Conservation (phyloP, 2,888 invertebrate genomes). For the Bombylius major region DNA sequence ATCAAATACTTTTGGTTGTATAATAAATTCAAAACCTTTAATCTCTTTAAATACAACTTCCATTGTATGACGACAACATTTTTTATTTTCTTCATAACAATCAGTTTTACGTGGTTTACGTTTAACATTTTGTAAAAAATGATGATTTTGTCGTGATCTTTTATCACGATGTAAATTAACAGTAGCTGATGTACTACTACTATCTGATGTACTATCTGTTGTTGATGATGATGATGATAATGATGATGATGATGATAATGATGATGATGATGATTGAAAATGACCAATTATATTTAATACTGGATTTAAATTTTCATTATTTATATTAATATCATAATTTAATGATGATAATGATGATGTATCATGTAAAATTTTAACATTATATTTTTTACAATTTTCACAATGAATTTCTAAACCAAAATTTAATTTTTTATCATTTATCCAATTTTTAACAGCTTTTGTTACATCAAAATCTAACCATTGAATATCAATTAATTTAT, state of each 20-base stretch:
- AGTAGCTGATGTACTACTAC: not conserved
- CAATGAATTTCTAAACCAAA: slow-evolving; percentile 44
- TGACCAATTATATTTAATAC: slow-evolving; percentile 31
- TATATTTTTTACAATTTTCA: slow-evolving; percentile 32
- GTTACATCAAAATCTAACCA: slow-evolving; percentile 51
- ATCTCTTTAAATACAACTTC: slow-evolving; percentile 52
- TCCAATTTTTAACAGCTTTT: slow-evolving; percentile 38
- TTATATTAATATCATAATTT: slow-evolving; percentile 32
- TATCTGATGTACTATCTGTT: too few species aligned
- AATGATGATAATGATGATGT: slow-evolving; percentile 20
- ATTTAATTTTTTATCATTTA: slow-evolving; percentile 35
- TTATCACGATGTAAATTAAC: slow-evolving; percentile 21
- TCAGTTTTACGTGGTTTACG: slow-evolving; percentile 39
- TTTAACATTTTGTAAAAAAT: slow-evolving; percentile 8
- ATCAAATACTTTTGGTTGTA: slow-evolving; percentile 56
- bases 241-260: too few species aligned
- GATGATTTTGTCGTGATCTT: slow-evolving; percentile 18
- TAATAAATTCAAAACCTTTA: slow-evolving; percentile 49
- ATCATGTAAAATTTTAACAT: slow-evolving; percentile 21
- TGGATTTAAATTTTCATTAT: slow-evolving; percentile 27
- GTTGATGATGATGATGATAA: too few species aligned
- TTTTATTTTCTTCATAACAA: slow-evolving; percentile 41
- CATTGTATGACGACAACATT: slow-evolving; percentile 54
- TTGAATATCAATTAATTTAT: slow-evolving; percentile 28
- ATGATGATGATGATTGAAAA: not conserved